Percentiles rank a stretch among this genome's conserved stretches.
Conservation (phyloP, 2,888 invertebrate genomes). For the Biston stratarius region DNA sequence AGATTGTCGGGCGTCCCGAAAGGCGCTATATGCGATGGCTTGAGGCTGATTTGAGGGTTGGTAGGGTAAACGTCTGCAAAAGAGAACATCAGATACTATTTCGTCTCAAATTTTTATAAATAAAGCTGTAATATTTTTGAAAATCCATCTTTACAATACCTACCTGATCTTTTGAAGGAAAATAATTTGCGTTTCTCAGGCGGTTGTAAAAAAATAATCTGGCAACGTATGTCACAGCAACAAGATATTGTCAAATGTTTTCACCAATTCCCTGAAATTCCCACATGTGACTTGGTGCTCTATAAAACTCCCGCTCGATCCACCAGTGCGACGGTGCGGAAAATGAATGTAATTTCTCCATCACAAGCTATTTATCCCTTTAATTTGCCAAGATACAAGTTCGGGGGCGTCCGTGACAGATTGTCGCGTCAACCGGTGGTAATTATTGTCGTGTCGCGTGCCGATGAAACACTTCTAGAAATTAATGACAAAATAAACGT, state of each 20-base stretch:
- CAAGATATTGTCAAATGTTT: not conserved
- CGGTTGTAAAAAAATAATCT: not conserved
- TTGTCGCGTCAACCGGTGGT: slow-evolving; percentile 52
- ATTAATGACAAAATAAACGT: slow-evolving; percentile 14
- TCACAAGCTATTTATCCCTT: slow-evolving; percentile 58
- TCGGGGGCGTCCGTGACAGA: slow-evolving; percentile 49
- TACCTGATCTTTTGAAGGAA: not conserved
- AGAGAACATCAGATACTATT: not conserved
- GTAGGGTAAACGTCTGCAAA: not conserved
- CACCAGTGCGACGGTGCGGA: slow-evolving; percentile 47
- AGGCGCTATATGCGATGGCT: slow-evolving; percentile 6
- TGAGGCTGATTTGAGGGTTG: not conserved
- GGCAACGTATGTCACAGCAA: not conserved
- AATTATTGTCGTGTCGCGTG: slow-evolving; percentile 49
- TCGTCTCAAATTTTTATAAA: not conserved
- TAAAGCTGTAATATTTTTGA: not conserved
- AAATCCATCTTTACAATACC: not conserved
- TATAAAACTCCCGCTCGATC: slow-evolving; percentile 25
- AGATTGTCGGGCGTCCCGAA: slow-evolving; percentile 1
- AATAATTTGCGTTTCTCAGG: not conserved
- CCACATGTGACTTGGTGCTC: slow-evolving; percentile 14
- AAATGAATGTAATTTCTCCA: slow-evolving; percentile 63
- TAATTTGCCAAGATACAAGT: slow-evolving; percentile 58
- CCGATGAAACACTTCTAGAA: slow-evolving; percentile 11
- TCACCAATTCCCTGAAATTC: slow-evolving; percentile 15